Conservation (phyloP, 92 coral and sea anemone species). For the Ricordea florida region DNA sequence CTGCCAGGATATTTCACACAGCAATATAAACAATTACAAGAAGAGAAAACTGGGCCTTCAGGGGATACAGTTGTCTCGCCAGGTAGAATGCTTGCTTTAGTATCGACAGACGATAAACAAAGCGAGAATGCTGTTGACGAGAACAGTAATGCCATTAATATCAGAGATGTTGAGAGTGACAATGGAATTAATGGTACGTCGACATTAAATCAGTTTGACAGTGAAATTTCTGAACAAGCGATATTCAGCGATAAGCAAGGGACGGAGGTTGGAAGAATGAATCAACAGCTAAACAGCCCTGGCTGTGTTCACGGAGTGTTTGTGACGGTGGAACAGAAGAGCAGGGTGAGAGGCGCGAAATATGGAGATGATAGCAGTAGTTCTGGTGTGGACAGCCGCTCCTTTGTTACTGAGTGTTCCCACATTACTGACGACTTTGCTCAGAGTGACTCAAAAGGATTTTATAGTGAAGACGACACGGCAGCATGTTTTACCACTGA, state of each 20-base stretch:
- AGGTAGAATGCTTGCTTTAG: too few relatives aligned
- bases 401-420: constrained; percentile 26
- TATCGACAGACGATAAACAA: too few relatives aligned
- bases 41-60: too few relatives aligned
- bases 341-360: background rate
- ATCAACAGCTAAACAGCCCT: background rate
- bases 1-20: constrained; percentile 77
- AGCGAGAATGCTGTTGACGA: too few relatives aligned
- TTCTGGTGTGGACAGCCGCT: constrained; percentile 54
- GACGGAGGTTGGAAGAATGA: background rate
- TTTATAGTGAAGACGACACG: background rate
- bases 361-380: constrained; percentile 14
- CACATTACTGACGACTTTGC: background rate
- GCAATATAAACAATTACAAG: constrained; percentile 48
- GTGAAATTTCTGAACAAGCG: too few relatives aligned
- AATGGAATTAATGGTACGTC: too few relatives aligned
- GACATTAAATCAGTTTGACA: too few relatives aligned
- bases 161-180: too few relatives aligned
- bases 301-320: background rate
- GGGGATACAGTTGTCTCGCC: too few relatives aligned
- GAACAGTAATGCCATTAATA: too few relatives aligned
- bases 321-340: constrained; percentile 2
- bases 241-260: background rate
- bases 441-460: background rate
- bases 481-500: background rate